phyloP scores from a whole-genome alignment of 2,888 invertebrate species.

The Homarus gammarus region DNA sequence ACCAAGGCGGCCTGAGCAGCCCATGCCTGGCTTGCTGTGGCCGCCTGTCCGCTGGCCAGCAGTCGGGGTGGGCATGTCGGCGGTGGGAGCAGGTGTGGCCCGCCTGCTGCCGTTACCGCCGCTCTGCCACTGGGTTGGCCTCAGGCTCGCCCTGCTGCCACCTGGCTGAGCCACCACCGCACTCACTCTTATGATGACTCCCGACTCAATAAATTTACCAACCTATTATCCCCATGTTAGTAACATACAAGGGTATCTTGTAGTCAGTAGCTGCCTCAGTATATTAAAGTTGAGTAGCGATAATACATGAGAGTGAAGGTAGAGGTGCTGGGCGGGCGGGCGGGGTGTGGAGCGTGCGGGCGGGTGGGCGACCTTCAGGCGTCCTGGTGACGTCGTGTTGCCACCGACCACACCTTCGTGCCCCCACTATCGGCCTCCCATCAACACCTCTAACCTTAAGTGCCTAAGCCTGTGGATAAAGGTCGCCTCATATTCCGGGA shows the following conservation, averaged over 20 bases:
- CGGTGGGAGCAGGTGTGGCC: conserved; percentile 25
- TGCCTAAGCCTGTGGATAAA: background rate
- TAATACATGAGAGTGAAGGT: background rate
- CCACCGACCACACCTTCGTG: conserved; percentile 4
- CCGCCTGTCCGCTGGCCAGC: background rate
- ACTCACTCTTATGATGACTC: conserved; percentile 45
- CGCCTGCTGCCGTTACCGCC: conserved; percentile 8
- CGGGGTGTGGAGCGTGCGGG: conserved; percentile 19
- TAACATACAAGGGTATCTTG: background rate
- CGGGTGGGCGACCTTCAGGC: conserved; percentile 48
- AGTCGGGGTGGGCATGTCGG: conserved; percentile 25
- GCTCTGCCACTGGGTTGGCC: background rate
- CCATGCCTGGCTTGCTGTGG: conserved; percentile 24
- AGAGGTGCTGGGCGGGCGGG: conserved; percentile 35
- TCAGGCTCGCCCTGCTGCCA: conserved; percentile 2
- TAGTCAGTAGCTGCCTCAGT: conserved; percentile 2
- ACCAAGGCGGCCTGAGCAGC: conserved; percentile 42
- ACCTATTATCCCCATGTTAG: conserved; percentile 32
- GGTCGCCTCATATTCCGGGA: background rate
- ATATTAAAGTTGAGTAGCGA: background rate
- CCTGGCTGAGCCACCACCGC: conserved; percentile 14
- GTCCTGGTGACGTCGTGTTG: background rate
- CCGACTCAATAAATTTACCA: conserved; percentile 33
- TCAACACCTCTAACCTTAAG: background rate
- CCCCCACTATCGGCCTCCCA: background rate